These are phyloP conservation scores for Petrolisthes manimaculis DNA, from an alignment of 2,888 invertebrate genomes.

Conservation along the genomic window DNA sequence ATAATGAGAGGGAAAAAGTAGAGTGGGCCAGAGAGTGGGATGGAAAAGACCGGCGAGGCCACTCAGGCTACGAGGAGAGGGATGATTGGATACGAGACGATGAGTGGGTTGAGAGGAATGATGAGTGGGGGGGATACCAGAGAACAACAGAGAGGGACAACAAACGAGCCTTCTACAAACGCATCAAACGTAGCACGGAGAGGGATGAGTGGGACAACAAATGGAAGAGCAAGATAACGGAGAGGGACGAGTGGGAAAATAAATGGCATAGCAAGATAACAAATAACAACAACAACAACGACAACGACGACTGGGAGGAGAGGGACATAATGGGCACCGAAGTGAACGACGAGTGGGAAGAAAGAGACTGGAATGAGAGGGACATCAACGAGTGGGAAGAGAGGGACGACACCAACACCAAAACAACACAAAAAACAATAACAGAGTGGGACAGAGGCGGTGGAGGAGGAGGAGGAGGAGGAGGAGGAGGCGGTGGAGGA, in stretches of 20 bases:
- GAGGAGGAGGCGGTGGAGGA: neutral
- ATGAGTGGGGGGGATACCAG: neutral
- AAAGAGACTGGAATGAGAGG: too few relatives aligned
- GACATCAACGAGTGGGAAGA: neutral
- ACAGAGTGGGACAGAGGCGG: neutral
- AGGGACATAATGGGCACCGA: too few relatives aligned
- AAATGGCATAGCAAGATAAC: too few relatives aligned
- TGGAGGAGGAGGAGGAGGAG: neutral
- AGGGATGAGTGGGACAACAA: constrained; percentile 4
- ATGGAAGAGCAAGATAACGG: too few relatives aligned
- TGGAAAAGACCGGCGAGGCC: neutral
- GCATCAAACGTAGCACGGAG: neutral
- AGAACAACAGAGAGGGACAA: neutral
- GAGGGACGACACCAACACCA: neutral
- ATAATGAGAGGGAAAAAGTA: neutral
- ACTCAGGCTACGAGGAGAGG: neutral
- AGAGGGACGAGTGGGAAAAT: too few relatives aligned
- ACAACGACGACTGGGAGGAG: too few relatives aligned
- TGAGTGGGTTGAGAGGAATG: neutral
- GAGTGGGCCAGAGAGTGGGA: constrained; percentile 10
- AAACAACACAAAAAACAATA: neutral
- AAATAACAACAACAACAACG: too few relatives aligned
- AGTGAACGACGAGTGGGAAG: too few relatives aligned
- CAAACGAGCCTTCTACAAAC: neutral
- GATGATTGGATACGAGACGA: neutral